These are phyloP conservation scores for Tragulus kanchil DNA, from an alignment of 2,113 vertebrate species.

Conservation along the genomic window DNA sequence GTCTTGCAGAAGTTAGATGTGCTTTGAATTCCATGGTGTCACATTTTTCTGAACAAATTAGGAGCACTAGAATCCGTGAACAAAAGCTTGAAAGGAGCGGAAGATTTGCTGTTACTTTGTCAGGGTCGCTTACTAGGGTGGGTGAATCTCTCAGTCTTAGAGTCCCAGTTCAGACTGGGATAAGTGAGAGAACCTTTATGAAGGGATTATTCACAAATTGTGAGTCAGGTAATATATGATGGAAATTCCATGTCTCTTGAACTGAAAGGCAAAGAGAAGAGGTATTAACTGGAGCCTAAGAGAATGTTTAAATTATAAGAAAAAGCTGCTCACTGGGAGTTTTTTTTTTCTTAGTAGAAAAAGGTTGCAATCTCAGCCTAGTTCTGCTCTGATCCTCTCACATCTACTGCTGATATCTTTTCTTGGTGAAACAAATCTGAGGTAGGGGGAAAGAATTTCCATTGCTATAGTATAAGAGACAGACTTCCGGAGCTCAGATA, in stretches of 20 bases:
- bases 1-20: slow-evolving; percentile 44
- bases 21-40: neutral
- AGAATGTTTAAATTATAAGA: neutral
- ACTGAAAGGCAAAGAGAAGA: neutral
- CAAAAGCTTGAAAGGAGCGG: neutral
- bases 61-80: neutral
- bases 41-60: neutral
- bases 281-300: neutral
- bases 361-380: neutral
- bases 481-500: neutral
- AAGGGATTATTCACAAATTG: neutral
- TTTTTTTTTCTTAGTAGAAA: neutral
- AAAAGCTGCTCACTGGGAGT: neutral
- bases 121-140: neutral
- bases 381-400: neutral
- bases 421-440: neutral
- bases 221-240: neutral
- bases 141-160: neutral
- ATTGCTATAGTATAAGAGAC: neutral
- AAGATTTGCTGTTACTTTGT: neutral
- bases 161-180: neutral
- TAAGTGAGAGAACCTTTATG: neutral
- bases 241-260: neutral
- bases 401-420: neutral
- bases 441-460: neutral